phyloP scores from a whole-genome alignment of 2,113 vertebrate species.

The Galemys pyrenaicus region DNA sequence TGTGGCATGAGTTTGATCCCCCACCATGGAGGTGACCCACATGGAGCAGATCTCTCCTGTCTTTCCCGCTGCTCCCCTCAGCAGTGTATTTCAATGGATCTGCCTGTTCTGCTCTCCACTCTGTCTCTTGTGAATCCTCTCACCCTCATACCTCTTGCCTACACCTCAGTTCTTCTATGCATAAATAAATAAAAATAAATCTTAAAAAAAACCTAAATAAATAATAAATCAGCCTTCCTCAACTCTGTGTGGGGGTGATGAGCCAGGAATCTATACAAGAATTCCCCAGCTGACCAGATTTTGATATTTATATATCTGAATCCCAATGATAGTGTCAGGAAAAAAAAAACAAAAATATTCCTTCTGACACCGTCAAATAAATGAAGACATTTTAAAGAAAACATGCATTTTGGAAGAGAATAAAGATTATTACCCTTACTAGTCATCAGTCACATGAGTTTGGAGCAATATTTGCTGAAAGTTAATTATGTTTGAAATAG shows the following conservation, averaged over 20 bases:
- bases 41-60: too few relatives aligned
- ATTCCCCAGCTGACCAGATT: background rate
- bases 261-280: background rate
- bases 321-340: background rate
- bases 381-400: background rate
- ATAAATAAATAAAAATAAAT: too few relatives aligned
- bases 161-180: too few relatives aligned
- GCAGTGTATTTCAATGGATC: too few relatives aligned
- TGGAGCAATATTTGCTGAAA: background rate
- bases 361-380: background rate
- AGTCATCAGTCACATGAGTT: background rate
- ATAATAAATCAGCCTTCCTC: background rate
- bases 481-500: background rate
- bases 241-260: background rate
- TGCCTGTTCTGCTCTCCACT: too few relatives aligned
- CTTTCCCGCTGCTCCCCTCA: too few relatives aligned
- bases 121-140: too few relatives aligned
- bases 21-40: too few relatives aligned
- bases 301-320: background rate
- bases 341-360: background rate
- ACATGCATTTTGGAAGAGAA: background rate
- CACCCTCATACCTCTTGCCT: too few relatives aligned
- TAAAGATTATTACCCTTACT: background rate
- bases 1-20: too few relatives aligned
- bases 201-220: too few relatives aligned